These are phyloP conservation scores for Yponomeuta sedellus DNA, from an alignment of 2,888 invertebrate species.

Conservation along the genomic window DNA sequence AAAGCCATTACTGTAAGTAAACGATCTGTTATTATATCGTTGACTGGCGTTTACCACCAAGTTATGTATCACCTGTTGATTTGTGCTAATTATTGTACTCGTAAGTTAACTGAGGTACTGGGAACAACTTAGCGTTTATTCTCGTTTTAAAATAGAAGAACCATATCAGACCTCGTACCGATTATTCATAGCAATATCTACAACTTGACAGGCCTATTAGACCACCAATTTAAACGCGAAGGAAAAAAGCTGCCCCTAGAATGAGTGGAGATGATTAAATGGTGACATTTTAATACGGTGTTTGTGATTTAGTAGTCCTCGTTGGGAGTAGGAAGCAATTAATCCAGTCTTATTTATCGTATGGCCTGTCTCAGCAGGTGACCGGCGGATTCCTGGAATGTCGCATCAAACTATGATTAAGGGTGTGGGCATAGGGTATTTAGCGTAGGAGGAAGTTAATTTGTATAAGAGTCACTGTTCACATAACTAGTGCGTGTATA, in stretches of 20 bases:
- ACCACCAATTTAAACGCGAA: conserved; percentile 8
- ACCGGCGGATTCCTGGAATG: conserved; percentile 46
- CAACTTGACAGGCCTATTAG: conserved; percentile 14
- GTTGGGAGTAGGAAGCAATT: conserved; percentile 65
- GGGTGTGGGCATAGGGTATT: conserved; percentile 19
- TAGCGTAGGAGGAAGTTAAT: conserved; percentile 26
- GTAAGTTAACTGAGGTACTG: background rate
- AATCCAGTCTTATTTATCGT: conserved; percentile 68
- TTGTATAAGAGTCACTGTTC: background rate
- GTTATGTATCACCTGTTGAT: conserved; percentile 10
- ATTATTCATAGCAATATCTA: conserved; percentile 3
- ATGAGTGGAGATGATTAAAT: conserved; percentile 49
- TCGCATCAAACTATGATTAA: conserved; percentile 21
- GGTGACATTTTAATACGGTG: conserved; percentile 51
- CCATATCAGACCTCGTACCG: background rate
- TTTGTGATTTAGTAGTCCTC: conserved; percentile 49
- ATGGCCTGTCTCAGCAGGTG: conserved; percentile 62
- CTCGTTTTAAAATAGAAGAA: background rate
- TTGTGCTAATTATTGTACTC: background rate
- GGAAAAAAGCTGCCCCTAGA: conserved; percentile 37
- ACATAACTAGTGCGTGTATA: too few relatives aligned
- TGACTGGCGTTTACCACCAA: conserved; percentile 10
- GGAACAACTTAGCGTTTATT: background rate
- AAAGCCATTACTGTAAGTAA: conserved; percentile 11
- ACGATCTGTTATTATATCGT: conserved; percentile 6